Evolutionary conservation across 2,888 invertebrate species (phyloP).

Genomic region (Argynnis bischoffii): DNA sequence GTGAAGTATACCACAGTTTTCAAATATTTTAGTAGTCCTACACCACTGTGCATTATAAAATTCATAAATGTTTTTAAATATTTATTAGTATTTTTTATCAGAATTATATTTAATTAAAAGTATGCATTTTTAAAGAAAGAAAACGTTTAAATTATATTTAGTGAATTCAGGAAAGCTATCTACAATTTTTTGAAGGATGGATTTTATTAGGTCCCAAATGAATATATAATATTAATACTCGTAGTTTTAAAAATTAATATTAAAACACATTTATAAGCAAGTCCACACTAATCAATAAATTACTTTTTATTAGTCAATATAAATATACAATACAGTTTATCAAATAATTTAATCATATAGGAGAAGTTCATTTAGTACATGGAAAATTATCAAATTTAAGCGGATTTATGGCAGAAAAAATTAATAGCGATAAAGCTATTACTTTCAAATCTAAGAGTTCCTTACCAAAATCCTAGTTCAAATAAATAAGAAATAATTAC

Average conservation of each 20-base stretch:
- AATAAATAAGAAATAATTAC: background rate
- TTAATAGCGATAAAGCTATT: too few relatives aligned
- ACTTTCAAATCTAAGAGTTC: background rate
- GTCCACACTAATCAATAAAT: background rate
- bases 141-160: too few relatives aligned
- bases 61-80: too few relatives aligned
- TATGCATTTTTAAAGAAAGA: too few relatives aligned
- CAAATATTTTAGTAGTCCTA: conserved; percentile 7
- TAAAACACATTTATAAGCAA: too few relatives aligned
- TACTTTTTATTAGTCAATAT: background rate
- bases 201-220: too few relatives aligned
- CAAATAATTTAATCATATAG: background rate
- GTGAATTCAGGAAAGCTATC: too few relatives aligned
- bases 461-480: background rate
- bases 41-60: background rate
- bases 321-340: background rate
- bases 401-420: background rate
- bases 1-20: conserved; percentile 34
- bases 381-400: background rate
- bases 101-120: too few relatives aligned
- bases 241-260: background rate
- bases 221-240: too few relatives aligned
- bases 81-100: too few relatives aligned
- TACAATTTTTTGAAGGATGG: too few relatives aligned
- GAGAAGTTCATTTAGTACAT: background rate